Evolutionary conservation across 2,888 invertebrate genomes (phyloP), one percentile per base, ranked within the genome.

Genomic region (Watsonalla binaria): DNA sequence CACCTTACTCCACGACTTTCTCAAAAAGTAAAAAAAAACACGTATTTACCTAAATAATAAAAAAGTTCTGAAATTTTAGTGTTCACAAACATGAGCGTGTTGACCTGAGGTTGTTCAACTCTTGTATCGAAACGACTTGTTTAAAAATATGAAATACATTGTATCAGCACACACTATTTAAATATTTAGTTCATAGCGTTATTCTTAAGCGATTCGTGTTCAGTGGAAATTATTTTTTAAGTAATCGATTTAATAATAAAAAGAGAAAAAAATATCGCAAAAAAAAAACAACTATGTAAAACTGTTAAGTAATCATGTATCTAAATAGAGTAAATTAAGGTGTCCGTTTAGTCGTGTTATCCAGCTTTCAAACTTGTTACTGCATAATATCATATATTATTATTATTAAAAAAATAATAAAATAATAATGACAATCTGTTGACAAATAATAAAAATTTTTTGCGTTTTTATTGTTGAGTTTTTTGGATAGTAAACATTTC

Each of bases 251-350:
- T 49, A 48, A 15, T 49, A 37, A 49, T 49, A 49, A 37, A 76
- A 78, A 72, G 79, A 79, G 74, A 74, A 76, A 70, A n/a, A 72
- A 70, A 70, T 47, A 46, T 51, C 61, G 56, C 57, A 60, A 60
- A 74, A 72, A 69, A 71, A 70, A 72, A 72, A 80, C 76, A 81
- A 80, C 79, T 84, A 82, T 88, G 85, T 89, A 85, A 86, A 86
- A 87, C 86, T 86, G 85, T 86, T 90, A 87, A 86, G 84, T 82
- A 83, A 82, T 81, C 84, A 84, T 90, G 85, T 89, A 88, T 84
- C 77, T 86, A 87, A 82, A 81, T 88, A 87, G 86, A 82, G 75
- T 72, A 76, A 42, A 82, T 84, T 88, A 86, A 85, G 84, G 69
- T 86, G 87, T 87, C 89, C 89, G 86, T 78, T 87, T 88, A 86